Evolutionary conservation across 1,140 invertebrate species (phyloP), one percentile per base, ranked within the genome.

Genomic region (Dysdera silvatica): DNA sequence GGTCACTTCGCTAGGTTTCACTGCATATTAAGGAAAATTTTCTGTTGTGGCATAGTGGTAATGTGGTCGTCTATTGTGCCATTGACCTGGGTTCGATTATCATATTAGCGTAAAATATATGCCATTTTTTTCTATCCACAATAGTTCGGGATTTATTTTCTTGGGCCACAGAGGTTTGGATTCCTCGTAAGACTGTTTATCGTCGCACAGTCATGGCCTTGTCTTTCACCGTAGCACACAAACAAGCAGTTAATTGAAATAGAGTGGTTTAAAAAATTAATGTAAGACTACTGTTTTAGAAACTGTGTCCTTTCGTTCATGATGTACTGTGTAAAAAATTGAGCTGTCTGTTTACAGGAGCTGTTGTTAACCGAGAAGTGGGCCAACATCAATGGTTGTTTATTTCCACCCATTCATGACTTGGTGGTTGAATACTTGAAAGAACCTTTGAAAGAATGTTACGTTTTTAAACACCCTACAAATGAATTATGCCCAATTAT

Each of bases 381-480:
- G 79, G 79, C 79, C 2, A 65, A 67, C 12, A 62, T 76, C 33
- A 79, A 80, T 48, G 70, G 75, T 29, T 67, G 79, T 23, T 72
- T 75, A 1, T 80, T 80, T 67, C 79, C 79, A 10, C 78, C 77
- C 0, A 77, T 80, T 41, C 72, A 77, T 61, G 69, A 75, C 5
- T 65, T 68, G 4, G 76, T 75, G 20, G 69, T 73, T 65, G 68
- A 76, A 24, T 70, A 67, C 32, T 49, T 67, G 8, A 68, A 74
- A 31, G 71, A 77, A 51, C 75, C 77, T 12, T 68, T 78, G 43
- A 75, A 74, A 66, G 79, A 80, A 68, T 69, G 74, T 43, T 80
- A 80, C 57, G 74, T 80, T 14, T 80, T 80, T 67, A 72, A 74
- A 62, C 71, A 79, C 61, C 73, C 75, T 2, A 71, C 61, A 14